These are phyloP conservation scores for Phalanger gymnotis DNA, from an alignment of 2,797 vertebrate genomes.

Conservation along the genomic window DNA sequence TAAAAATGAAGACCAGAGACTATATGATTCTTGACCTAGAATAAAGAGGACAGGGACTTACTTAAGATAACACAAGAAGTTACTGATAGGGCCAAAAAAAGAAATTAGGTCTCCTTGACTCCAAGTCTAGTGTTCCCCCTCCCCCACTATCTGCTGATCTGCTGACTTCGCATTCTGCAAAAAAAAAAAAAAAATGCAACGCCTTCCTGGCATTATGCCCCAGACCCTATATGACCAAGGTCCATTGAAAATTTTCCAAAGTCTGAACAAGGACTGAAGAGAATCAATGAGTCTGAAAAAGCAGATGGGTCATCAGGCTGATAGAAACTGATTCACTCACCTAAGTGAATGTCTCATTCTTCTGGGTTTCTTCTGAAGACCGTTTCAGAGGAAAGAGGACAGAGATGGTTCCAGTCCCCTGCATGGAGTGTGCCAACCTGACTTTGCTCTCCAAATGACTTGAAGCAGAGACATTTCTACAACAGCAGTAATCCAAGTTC, in stretches of 20 bases:
- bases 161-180: neutral
- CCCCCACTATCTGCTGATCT: neutral
- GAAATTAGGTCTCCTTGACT: neutral
- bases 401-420: too few species aligned
- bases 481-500: too few species aligned
- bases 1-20: neutral
- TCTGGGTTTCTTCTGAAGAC: too few species aligned
- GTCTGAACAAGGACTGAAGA: neutral
- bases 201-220: neutral
- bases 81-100: neutral
- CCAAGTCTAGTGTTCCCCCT: neutral
- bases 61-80: neutral
- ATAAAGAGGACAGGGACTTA: neutral
- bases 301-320: neutral
- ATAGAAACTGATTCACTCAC: neutral
- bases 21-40: neutral
- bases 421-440: too few species aligned
- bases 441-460: too few species aligned
- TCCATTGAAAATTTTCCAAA: neutral
- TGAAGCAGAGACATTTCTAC: too few species aligned
- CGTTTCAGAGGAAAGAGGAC: too few species aligned
- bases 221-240: neutral
- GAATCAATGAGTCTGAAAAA: neutral
- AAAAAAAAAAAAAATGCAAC: neutral
- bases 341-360: too few species aligned